A percentile compares a stretch with the other conserved stretches of the same genome.
These are phyloP conservation scores for Keiferia lycopersicella DNA, from an alignment of 2,888 invertebrate species.

Conservation along the genomic window DNA sequence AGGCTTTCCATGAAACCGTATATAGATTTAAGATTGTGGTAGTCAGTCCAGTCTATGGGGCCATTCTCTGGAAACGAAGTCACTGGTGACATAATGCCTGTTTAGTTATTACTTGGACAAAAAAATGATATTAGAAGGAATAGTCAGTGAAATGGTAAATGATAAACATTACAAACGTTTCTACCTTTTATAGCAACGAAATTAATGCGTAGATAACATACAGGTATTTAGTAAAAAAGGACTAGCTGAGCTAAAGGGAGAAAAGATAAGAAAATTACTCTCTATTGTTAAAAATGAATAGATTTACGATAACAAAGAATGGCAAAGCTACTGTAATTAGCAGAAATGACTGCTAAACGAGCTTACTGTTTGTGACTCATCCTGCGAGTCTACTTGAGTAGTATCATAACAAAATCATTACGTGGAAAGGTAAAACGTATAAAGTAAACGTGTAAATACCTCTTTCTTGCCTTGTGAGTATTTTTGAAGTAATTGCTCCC, in stretches of 20 bases:
- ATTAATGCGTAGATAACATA: not conserved
- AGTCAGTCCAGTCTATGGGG: conserved; percentile 66
- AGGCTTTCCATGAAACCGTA: conserved; percentile 63
- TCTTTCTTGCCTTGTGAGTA: not conserved
- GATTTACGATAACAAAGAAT: not conserved
- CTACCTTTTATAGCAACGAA: not conserved
- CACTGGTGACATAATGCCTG: conserved; percentile 4
- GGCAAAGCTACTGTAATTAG: not conserved
- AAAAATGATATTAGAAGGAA: not conserved
- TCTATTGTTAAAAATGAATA: not conserved
- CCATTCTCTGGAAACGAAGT: conserved; percentile 31
- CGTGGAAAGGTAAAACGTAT: not conserved
- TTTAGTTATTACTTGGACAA: too few species aligned
- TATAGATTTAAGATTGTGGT: conserved; percentile 64
- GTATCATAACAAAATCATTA: not conserved
- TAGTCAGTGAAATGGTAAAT: not conserved
- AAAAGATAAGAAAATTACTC: not conserved
- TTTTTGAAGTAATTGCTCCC: not conserved
- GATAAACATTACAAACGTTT: not conserved
- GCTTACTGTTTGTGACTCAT: conserved; percentile 2
- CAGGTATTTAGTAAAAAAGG: not conserved
- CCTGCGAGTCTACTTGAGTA: not conserved
- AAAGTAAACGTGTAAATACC: not conserved
- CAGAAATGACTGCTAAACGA: not conserved
- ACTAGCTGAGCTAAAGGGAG: not conserved